phyloP scores from a whole-genome alignment of 2,797 vertebrate species.

The Pangasius djambal region DNA sequence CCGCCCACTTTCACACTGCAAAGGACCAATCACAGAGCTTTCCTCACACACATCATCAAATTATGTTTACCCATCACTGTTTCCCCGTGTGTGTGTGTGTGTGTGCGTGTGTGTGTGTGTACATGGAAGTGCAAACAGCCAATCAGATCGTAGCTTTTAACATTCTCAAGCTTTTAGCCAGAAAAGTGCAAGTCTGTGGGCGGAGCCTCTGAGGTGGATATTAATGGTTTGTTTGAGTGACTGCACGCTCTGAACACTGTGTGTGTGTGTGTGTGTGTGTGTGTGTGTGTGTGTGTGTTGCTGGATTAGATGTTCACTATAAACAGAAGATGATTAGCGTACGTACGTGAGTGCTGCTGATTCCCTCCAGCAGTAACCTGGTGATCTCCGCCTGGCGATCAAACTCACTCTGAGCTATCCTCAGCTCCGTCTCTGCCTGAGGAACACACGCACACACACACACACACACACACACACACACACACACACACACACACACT shows the following conservation, averaged over 20 bases:
- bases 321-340: not conserved
- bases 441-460: slow-evolving; percentile 59
- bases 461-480: slow-evolving; percentile 31
- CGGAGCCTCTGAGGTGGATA: no score
- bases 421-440: slow-evolving; percentile 92
- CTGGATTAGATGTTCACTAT: not conserved
- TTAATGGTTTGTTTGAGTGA: no score
- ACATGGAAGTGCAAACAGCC: no score
- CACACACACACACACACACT: slow-evolving; percentile 55
- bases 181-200: no score
- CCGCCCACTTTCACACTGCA: not conserved
- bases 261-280: no score
- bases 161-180: no score
- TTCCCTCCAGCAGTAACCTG: slow-evolving; percentile 84
- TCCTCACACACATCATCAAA: not conserved
- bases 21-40: not conserved
- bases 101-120: not conserved
- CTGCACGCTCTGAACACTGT: no score
- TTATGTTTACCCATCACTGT: not conserved
- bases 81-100: not conserved
- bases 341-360: slow-evolving; percentile 89
- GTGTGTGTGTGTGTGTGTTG: no score
- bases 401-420: slow-evolving; percentile 92
- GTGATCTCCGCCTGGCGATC: slow-evolving; percentile 91
- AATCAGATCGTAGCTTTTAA: no score